Evolutionary conservation across 2,888 invertebrate genomes (phyloP), one percentile per base, ranked within the genome.

Genomic region (Plebejus anna): DNA sequence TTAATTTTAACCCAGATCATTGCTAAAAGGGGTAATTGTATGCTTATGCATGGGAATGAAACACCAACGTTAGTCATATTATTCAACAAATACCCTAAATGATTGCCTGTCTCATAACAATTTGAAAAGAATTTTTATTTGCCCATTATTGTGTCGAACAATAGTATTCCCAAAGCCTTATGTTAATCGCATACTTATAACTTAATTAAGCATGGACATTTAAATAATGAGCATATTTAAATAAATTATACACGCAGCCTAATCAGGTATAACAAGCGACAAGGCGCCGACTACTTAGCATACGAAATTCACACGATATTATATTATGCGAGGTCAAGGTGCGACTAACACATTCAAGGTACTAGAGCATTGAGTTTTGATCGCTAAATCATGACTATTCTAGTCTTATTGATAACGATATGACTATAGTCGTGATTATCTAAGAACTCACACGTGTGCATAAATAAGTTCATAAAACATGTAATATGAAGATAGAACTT

Each of bases 261-360:
- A 66, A 75, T 59, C 38, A 61, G 22, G 75, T 55, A 38, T 51
- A 59, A 61, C 57, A 75, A 51, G 28, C 22, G 13, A 51, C 73
- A 55, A 55, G 73, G 73, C 55, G 51, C 32, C 32, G 55, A 16
- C 73, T 51, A 51, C 73, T 73, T 55, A 51, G 73, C 73, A 73
- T 73, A 55, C 73, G 55, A 73, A 73, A 73, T 73, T 73, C 73
- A 73, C 73, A 73, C 55, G 55, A 55, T 73, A 73, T 72, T 47
- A 47, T 22, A 72, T 66, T 66, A 72, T 51, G 16, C 73, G 51
- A 73, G 73, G 73, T 73, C 73, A 73, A 73, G 73, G 73, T 28
- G 13, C 9, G n/a, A 7, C 11, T 32, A 32, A 32, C 66, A 66
- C 13, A 36, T 36, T 66, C 66, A 66, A 66, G 66, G 66, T 66